These are phyloP conservation scores for Phortica okadai DNA, from an alignment of 2,888 invertebrate species.

Conservation along the genomic window DNA sequence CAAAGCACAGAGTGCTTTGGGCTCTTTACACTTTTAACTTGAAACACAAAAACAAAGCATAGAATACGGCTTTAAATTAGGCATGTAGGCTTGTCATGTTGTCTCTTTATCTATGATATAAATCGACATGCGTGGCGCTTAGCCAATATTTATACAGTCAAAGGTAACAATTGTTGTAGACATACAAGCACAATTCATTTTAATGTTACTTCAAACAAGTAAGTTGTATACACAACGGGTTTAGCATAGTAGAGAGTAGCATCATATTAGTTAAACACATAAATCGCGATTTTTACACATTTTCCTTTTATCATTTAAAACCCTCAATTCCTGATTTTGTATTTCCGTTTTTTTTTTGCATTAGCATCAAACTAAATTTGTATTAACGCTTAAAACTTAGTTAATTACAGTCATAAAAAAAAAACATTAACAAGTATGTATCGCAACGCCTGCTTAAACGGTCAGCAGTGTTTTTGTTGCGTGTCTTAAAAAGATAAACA, in stretches of 20 bases:
- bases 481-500: constrained; percentile 63
- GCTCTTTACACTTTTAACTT: not conserved
- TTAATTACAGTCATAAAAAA: not conserved
- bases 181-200: constrained; percentile 5
- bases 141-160: constrained; percentile 56
- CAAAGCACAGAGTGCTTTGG: not conserved
- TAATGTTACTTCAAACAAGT: not conserved
- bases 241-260: too few relatives aligned
- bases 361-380: too few relatives aligned
- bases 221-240: too few relatives aligned
- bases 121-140: constrained; percentile 70
- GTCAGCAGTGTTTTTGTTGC: constrained; percentile 27
- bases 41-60: too few relatives aligned
- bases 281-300: too few relatives aligned
- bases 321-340: too few relatives aligned
- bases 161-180: constrained; percentile 23
- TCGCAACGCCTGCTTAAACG: not conserved
- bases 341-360: too few relatives aligned
- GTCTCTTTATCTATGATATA: constrained; percentile 69
- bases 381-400: too few relatives aligned
- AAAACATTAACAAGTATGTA: not conserved
- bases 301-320: too few relatives aligned
- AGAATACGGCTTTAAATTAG: constrained; percentile 12
- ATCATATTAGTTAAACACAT: too few relatives aligned
- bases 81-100: constrained; percentile 68